Evolutionary conservation across 92 coral and sea anemone genomes (phyloP).

Genomic region (Phenganax marumi): DNA sequence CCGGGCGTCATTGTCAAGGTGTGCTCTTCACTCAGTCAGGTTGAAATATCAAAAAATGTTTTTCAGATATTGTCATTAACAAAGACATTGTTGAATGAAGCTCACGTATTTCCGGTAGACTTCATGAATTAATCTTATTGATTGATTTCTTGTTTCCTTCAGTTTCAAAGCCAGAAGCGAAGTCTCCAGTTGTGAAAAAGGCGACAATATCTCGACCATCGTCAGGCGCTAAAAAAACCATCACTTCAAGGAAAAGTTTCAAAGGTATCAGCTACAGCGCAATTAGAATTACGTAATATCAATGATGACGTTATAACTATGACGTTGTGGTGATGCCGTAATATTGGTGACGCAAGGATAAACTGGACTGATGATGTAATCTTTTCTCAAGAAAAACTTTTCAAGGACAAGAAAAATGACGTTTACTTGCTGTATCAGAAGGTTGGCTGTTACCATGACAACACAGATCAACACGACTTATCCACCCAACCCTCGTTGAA

Average conservation of each 20-base stretch:
- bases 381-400: conserved; percentile 51
- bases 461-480: conserved; percentile 66
- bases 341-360: conserved; percentile 14
- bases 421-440: conserved; percentile 91
- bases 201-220: conserved; percentile 66
- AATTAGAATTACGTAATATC: background rate
- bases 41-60: background rate
- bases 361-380: background rate
- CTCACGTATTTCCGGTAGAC: background rate
- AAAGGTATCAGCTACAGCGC: background rate
- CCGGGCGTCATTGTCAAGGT: conserved; percentile 98
- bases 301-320: too few species aligned
- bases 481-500: conserved; percentile 62
- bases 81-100: background rate
- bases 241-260: conserved; percentile 39
- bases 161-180: conserved; percentile 99
- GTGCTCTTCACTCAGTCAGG: background rate
- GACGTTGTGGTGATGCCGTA: background rate
- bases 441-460: conserved; percentile 92
- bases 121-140: background rate
- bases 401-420: conserved; percentile 89
- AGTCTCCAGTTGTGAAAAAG: conserved; percentile 85
- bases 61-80: background rate
- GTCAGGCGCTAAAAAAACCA: conserved; percentile 62
- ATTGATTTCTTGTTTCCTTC: background rate